phyloP scores from a whole-genome alignment of 2,797 vertebrate species.

The Masticophis lateralis region DNA sequence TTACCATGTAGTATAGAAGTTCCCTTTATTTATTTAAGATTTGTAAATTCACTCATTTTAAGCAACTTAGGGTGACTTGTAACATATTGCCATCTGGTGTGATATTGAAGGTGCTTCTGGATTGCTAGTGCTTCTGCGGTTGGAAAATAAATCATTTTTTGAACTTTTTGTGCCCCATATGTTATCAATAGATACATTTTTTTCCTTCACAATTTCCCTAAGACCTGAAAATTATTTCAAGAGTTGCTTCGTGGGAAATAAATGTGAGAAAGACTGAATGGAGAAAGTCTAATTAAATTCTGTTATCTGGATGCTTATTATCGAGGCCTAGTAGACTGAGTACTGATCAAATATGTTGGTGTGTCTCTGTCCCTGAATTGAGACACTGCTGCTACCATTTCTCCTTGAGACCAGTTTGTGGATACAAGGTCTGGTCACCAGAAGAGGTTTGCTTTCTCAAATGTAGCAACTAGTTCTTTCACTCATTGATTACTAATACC shows the following conservation, averaged over 20 bases:
- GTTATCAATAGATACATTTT: neutral
- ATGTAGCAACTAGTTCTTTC: neutral
- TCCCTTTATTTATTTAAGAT: neutral
- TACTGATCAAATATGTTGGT: neutral
- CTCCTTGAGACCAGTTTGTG: neutral
- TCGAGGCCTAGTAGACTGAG: neutral
- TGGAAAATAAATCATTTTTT: neutral
- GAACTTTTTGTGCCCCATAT: neutral
- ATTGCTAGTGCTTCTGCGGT: neutral
- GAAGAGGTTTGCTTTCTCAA: neutral
- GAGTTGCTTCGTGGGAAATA: neutral
- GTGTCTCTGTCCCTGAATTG: neutral
- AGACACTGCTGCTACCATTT: neutral
- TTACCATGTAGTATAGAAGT: neutral
- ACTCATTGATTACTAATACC: neutral
- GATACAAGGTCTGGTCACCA: neutral
- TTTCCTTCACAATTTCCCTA: neutral
- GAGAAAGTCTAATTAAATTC: neutral
- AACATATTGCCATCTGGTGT: neutral
- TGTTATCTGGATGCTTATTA: neutral
- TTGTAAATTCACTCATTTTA: neutral
- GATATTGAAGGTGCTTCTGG: neutral
- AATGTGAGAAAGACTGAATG: neutral
- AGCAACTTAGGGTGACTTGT: neutral
- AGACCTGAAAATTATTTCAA: neutral